Conservation (phyloP, 2,888 invertebrate genomes). For the Drosophila demipolita region DNA sequence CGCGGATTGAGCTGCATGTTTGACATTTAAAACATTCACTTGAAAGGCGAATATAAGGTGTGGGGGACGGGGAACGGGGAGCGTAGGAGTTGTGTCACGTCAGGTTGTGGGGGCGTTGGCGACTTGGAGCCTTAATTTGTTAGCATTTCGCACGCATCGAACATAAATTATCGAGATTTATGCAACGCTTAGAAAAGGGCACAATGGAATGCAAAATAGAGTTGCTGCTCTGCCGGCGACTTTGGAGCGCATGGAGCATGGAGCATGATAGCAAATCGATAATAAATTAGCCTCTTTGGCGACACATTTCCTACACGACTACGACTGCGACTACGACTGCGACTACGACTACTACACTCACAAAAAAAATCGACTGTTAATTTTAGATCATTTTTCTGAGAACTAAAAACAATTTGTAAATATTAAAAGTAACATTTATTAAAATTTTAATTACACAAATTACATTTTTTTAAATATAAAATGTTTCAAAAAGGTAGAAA, state of each 20-base stretch:
- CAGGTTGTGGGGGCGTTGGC: conserved; percentile 29
- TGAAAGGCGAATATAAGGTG: neutral
- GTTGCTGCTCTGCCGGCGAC: conserved; percentile 10
- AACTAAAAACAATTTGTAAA: neutral
- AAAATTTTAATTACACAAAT: neutral
- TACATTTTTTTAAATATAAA: too few relatives aligned
- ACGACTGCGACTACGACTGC: neutral
- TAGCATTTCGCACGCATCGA: conserved; percentile 75
- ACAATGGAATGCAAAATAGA: conserved; percentile 13
- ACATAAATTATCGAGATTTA: conserved; percentile 77
- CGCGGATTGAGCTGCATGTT: conserved; percentile 31
- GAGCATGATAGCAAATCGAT: conserved; percentile 68
- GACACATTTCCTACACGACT: conserved; percentile 68
- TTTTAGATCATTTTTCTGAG: neutral
- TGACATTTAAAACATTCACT: conserved; percentile 70
- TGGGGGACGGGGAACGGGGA: neutral
- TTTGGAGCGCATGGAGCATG: conserved; percentile 18
- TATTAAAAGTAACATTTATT: neutral
- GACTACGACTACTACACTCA: neutral
- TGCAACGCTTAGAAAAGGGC: conserved; percentile 63
- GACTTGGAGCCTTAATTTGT: conserved; percentile 65
- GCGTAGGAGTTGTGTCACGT: neutral
- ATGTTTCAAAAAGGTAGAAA: too few relatives aligned
- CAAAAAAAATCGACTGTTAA: neutral
- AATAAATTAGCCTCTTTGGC: conserved; percentile 76